Evolutionary conservation across 2,113 vertebrate species (phyloP).

Genomic region (Steatornis caripensis): DNA sequence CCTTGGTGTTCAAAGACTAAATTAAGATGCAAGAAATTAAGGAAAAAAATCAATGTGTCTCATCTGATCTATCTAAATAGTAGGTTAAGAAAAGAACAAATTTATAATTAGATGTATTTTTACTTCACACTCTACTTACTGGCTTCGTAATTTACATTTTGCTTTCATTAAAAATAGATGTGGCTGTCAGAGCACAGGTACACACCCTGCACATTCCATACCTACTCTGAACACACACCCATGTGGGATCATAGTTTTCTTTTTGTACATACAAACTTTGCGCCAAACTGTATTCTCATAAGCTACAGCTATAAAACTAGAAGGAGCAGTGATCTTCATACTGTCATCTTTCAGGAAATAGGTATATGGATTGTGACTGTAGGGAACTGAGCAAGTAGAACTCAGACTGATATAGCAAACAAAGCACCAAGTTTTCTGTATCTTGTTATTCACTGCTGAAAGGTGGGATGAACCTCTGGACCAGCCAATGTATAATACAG

Average conservation of each 20-base stretch:
- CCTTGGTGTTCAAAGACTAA: not conserved
- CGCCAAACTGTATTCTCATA: not conserved
- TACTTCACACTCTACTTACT: not conserved
- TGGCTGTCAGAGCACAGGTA: not conserved
- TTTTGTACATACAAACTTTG: not conserved
- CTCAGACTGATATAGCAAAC: rapidly evolving
- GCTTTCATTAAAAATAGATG: not conserved
- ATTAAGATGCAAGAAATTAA: not conserved
- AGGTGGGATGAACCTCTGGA: not conserved
- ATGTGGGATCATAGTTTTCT: not conserved
- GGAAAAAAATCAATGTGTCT: not conserved
- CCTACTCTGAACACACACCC: not conserved
- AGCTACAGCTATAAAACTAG: not conserved
- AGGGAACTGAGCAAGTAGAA: not conserved
- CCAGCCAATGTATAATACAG: not conserved
- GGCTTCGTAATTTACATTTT: slow-evolving; percentile 1
- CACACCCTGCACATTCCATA: not conserved
- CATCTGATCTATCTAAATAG: not conserved
- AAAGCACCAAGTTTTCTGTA: not conserved
- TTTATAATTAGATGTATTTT: not conserved
- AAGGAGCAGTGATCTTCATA: not conserved
- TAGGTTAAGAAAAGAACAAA: not conserved
- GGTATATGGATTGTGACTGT: not conserved
- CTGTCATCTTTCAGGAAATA: not conserved
- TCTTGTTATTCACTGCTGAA: not conserved